These are phyloP conservation scores for Grallaria varia DNA, from an alignment of 2,113 vertebrate species.

Conservation along the genomic window DNA sequence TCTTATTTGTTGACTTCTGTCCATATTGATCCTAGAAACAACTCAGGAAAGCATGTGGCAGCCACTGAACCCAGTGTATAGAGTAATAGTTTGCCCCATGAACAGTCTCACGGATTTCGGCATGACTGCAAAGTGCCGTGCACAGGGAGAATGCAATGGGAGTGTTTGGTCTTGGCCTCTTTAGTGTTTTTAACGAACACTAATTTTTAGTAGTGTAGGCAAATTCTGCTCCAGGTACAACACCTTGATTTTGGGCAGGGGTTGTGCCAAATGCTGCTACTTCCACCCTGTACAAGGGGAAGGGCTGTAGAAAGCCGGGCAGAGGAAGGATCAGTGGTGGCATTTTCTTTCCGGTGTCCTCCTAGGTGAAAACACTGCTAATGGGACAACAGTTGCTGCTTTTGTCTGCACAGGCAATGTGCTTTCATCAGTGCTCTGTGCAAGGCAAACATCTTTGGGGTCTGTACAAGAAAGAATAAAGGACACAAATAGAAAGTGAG, in stretches of 20 bases:
- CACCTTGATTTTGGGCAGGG: not conserved
- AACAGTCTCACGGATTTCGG: not conserved
- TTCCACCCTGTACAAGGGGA: not conserved
- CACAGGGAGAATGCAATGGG: not conserved
- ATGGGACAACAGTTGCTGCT: rapidly evolving
- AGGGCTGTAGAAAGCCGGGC: not conserved
- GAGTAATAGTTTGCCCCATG: not conserved
- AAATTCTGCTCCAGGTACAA: not conserved
- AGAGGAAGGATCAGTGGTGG: not conserved
- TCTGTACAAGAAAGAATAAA: not conserved
- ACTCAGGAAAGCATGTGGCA: not conserved
- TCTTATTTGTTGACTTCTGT: not conserved
- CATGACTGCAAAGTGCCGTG: not conserved
- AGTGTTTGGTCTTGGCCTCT: not conserved
- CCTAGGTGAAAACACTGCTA: not conserved
- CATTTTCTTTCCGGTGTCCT: not conserved
- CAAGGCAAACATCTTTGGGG: not conserved
- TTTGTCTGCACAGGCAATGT: not conserved
- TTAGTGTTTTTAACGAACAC: not conserved
- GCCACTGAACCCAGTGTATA: not conserved
- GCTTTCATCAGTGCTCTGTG: not conserved
- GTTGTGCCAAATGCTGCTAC: not conserved
- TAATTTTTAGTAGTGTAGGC: not conserved
- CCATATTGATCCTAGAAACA: not conserved
- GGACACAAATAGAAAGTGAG: not conserved